Evolutionary conservation across 2,888 invertebrate genomes (phyloP), one percentile per base, ranked within the genome.

Genomic region (Philopedon plagiatum): DNA sequence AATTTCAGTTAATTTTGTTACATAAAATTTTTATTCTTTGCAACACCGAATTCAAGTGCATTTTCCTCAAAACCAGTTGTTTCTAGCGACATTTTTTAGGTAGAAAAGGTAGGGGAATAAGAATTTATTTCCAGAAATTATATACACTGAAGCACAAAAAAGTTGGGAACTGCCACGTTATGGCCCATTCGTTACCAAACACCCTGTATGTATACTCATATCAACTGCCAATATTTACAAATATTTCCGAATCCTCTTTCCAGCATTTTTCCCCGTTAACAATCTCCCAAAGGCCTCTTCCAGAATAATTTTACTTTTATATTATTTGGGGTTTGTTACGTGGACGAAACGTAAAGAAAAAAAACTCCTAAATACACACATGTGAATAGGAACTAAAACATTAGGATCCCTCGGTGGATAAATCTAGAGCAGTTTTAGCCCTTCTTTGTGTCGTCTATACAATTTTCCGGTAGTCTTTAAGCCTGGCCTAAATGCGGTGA

Each of bases 311-410:
- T 54, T 15, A 54, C 51, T 54, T 54, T 54, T 54, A 54, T 54
- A 29, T n/a, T n/a, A n/a, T 29, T 54, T 21, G 46, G 46, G 23
- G 21, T 44, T 32, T 34, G 56, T 56, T 56, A 19, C 57, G 37
- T 57, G 57, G 23, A 57, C 39, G 37, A 23, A 60, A 19, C 37
- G 41, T 26, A 13, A 41, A 58, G 39, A 37, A 23, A 29, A 54
- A 60, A 60, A 60, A 9, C 26, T 15, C 60, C 60, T 60, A 60
- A 60, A 60, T 44, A 60, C 60, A 60, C 60, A 60, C 60, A 60
- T 60, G 60, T 26, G 60, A 44, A 60, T 60, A 60, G 60, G 39
- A 60, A 41, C 60, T 60, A 41, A 60, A 60, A 60, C 60, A 41
- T 60, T 60, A 60, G 60, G 60, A 60, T 60, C 41, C 60, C 58